Evolutionary conservation across 1,140 invertebrate species (phyloP).

Genomic region (Condylostylus longicornis): DNA sequence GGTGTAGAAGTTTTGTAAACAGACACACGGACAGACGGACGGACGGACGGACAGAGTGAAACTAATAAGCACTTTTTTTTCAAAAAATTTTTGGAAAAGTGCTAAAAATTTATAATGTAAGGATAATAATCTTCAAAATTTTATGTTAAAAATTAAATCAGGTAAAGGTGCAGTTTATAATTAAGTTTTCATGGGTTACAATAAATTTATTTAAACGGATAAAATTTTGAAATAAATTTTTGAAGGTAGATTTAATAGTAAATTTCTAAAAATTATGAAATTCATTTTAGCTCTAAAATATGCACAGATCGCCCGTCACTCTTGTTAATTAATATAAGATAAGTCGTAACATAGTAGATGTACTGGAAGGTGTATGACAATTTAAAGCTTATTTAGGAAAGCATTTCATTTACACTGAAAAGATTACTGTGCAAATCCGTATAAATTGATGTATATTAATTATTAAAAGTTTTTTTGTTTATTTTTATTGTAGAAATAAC

Average conservation of each 20-base stretch:
- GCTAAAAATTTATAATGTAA: too few species aligned
- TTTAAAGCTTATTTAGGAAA: constrained; percentile 37
- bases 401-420: constrained; percentile 42
- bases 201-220: constrained; percentile 30
- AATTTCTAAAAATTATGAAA: constrained; percentile 29
- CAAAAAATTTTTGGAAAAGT: too few species aligned
- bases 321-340: too few species aligned
- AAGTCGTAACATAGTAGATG: too few species aligned
- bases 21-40: too few species aligned
- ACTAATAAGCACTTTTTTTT: too few species aligned
- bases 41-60: too few species aligned
- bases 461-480: constrained; percentile 10
- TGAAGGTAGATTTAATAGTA: constrained; percentile 41
- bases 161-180: constrained; percentile 39
- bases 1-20: too few species aligned
- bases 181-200: constrained; percentile 37
- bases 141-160: constrained; percentile 33
- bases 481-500: constrained; percentile 26
- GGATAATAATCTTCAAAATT: constrained; percentile 34
- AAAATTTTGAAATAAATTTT: constrained; percentile 24
- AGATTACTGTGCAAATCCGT: constrained; percentile 33
- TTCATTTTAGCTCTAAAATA: constrained; percentile 35
- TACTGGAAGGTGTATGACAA: constrained; percentile 48
- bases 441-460: constrained; percentile 32
- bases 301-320: constrained; percentile 55